Evolutionary conservation across 1,140 invertebrate genomes (phyloP), one percentile per base, ranked within the genome.

Genomic region (Drosophila sproati): DNA sequence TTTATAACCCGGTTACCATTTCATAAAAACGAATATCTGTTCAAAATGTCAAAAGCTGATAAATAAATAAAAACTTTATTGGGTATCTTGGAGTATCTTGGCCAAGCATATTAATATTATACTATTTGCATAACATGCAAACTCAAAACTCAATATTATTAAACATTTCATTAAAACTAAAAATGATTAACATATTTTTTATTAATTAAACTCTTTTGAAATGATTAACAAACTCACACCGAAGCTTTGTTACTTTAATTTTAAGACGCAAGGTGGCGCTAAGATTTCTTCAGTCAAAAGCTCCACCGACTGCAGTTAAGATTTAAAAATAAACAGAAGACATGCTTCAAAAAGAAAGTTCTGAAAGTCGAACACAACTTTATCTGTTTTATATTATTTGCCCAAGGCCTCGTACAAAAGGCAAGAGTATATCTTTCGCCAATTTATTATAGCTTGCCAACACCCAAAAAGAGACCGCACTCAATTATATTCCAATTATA

Each of bases 401-500:
- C 2, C 37, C 35, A 43, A 5, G 5, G 35, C 7, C 35, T 28
- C 10, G 12, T 45, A 32, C 12, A 29, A 5, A 48, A 61, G 55
- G 3, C 12, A n/a, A 1, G 3, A 5, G 3, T 50, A 28, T 10
- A 10, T 34, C 32, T 32, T 39, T 3, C 28, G 6, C 1, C 28
- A 37, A 39, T 59, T 69, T 68, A 34, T 47, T 31, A 4, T 39
- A 12, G 10, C 48, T 5, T 39, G 68, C 8, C 57, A 43, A 56
- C 41, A 47, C 51, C 55, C 32, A 5, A 60, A 43, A 67, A 56
- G 61, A 71, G 43, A 60, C 52, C 47, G 57, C 51, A 85, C 81
- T 68, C 73, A 85, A 85, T 86, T 86, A 87, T 88, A 71, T 63
- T 52, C 28, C 70, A 87, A 87, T 87, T 88, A 87, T 80, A 67